Evolutionary conservation across 2,888 invertebrate species (phyloP).

Genomic region (Lasioglossum pauxillum): DNA sequence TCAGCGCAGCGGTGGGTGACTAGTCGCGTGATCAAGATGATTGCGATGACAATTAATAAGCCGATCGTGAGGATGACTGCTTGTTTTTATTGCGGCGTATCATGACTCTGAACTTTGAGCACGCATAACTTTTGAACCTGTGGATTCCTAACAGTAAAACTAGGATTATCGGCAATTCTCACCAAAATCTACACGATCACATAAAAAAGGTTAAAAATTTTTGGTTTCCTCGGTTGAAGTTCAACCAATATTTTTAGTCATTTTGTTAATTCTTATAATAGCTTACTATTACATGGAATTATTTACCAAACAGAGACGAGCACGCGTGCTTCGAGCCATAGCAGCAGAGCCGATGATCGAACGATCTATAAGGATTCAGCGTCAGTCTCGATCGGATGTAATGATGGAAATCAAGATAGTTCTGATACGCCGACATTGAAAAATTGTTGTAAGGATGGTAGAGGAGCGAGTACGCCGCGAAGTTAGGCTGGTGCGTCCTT

Average conservation of each 20-base stretch:
- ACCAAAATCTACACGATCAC: no score
- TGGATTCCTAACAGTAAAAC: no score
- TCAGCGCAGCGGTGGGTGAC: not conserved
- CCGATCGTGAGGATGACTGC: conserved; percentile 8
- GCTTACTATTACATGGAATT: not conserved
- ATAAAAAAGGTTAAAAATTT: no score
- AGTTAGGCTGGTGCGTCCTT: conserved; percentile 52
- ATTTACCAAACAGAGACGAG: conserved; percentile 63
- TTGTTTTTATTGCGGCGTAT: not conserved
- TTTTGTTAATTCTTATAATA: not conserved
- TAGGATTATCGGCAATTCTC: no score
- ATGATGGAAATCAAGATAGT: conserved; percentile 54
- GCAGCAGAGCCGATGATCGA: conserved; percentile 41
- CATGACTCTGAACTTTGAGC: not conserved
- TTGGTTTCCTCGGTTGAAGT: no score
- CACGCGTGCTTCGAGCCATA: conserved; percentile 45
- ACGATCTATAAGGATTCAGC: conserved; percentile 53
- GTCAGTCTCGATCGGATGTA: conserved; percentile 59
- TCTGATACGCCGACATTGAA: conserved; percentile 51
- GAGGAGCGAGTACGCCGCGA: conserved; percentile 35
- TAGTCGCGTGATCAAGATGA: conserved; percentile 19
- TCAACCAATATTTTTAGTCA: not conserved
- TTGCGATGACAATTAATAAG: conserved; percentile 12
- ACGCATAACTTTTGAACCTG: no score
- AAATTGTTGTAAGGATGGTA: conserved; percentile 57